Base-by-base conservation (phyloP, 1,140 invertebrate species). In the Dendroctonus valens region DNA sequence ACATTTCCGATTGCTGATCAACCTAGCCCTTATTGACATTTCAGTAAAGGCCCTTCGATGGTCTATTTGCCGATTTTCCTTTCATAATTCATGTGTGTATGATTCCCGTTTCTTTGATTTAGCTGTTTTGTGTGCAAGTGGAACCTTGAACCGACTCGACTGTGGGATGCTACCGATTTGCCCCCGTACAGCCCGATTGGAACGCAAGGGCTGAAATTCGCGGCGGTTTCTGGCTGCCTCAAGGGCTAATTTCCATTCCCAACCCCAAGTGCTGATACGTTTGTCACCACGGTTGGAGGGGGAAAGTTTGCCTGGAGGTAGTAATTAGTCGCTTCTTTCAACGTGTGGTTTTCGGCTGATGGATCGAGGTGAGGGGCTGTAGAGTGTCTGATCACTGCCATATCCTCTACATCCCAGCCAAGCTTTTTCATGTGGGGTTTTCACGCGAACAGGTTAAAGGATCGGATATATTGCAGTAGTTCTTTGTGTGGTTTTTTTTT, bases 301-400 rank as follows among this genome's bases (percentile, higher is more conserved):
- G 62, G 53, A 14, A 51, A 39, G 53, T 48, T 12, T 11, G 53
- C 62, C 62, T 39, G n/a, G n/a, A 52, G 62, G 62, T 65, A 65
- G 62, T 65, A 65, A 65, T 65, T 65, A 65, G 62, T 65, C 49
- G 62, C 62, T 65, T 65, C 62, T 65, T 65, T 65, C 62, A 65
- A 55, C 62, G 62, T 65, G 62, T 65, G 62, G 62, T 65, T 65
- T 54, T 48, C 42, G 44, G 44, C 62, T 65, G 62, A 65, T 65
- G 54, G 62, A 65, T 65, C 39, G n/a, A 41, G 41, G 41, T 15
- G 12, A 49, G 59, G 59, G 39, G 15, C 15, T 51, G 48, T n/a
- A 15, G 14, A 40, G 12, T 48, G 41, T 48, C 44, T 61, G 52
- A 61, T 61, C 59, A 61, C n/a, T 4, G n/a, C 15, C 37, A 49